phyloP scores from a whole-genome alignment of 2,113 vertebrate genomes.

The Nansenia antarctica region DNA sequence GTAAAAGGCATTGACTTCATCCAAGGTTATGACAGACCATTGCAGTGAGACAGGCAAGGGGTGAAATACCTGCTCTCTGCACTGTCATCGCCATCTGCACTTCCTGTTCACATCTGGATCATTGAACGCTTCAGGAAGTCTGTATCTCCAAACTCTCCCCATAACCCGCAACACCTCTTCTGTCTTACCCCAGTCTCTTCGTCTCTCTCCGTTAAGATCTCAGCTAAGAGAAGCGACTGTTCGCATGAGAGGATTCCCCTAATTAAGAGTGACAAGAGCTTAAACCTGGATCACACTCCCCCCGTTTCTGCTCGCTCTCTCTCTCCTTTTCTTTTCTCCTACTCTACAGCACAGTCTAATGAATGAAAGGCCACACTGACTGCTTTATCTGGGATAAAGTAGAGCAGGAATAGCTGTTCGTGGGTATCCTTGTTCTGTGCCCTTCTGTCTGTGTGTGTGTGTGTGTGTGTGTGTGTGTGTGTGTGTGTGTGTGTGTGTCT shows the following conservation, averaged over 20 bases:
- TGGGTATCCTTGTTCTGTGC: no score
- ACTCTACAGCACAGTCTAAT: background rate
- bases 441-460: no score
- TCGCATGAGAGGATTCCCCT: conserved; percentile 54
- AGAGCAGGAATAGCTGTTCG: no score
- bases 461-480: no score
- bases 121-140: background rate
- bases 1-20: no score
- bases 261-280: conserved; percentile 52
- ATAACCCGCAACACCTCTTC: background rate
- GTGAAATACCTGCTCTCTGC: background rate
- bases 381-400: no score
- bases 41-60: background rate
- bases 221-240: background rate
- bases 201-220: background rate
- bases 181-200: background rate
- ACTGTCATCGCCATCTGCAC: background rate
- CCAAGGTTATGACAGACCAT: background rate
- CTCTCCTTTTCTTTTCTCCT: background rate
- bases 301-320: background rate
- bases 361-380: background rate
- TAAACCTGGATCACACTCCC: conserved; percentile 24
- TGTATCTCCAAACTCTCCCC: no score
- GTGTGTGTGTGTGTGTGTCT: no score
- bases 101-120: background rate